These are phyloP conservation scores for Eulithis prunata DNA, from an alignment of 2,888 invertebrate species.

Conservation along the genomic window DNA sequence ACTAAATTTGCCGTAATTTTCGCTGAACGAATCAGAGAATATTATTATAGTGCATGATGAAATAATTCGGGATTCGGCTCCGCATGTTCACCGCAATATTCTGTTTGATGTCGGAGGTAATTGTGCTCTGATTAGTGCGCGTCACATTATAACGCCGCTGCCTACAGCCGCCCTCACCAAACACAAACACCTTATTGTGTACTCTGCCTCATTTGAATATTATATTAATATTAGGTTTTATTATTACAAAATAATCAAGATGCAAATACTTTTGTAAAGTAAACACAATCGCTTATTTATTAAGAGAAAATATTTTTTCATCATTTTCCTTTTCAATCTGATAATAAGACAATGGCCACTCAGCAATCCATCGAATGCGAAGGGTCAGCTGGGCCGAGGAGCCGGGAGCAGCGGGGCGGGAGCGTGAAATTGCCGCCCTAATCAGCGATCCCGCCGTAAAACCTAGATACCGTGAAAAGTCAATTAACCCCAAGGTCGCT, in stretches of 20 bases:
- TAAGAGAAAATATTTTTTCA: background rate
- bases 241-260: too few species aligned
- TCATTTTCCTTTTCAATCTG: conserved; percentile 7
- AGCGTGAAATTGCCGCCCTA: conserved; percentile 47
- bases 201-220: too few species aligned
- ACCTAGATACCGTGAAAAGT: conserved; percentile 48
- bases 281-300: background rate
- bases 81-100: background rate
- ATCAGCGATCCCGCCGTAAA: conserved; percentile 46
- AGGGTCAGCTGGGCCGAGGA: conserved; percentile 11
- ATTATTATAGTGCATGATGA: conserved; percentile 20
- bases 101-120: conserved; percentile 2
- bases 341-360: conserved; percentile 13
- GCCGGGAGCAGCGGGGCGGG: conserved; percentile 16
- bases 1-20: conserved; percentile 8
- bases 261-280: too few species aligned
- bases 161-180: too few species aligned
- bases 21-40: conserved; percentile 1
- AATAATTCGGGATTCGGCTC: conserved; percentile 8
- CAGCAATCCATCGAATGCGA: conserved; percentile 16
- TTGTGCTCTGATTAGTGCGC: background rate
- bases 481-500: conserved; percentile 46
- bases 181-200: too few species aligned
- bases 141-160: too few species aligned
- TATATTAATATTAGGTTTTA: too few species aligned